Percentiles rank a stretch among this genome's conserved stretches.
Conservation (phyloP, 2,888 invertebrate genomes). For the Cephus nigrinus region DNA sequence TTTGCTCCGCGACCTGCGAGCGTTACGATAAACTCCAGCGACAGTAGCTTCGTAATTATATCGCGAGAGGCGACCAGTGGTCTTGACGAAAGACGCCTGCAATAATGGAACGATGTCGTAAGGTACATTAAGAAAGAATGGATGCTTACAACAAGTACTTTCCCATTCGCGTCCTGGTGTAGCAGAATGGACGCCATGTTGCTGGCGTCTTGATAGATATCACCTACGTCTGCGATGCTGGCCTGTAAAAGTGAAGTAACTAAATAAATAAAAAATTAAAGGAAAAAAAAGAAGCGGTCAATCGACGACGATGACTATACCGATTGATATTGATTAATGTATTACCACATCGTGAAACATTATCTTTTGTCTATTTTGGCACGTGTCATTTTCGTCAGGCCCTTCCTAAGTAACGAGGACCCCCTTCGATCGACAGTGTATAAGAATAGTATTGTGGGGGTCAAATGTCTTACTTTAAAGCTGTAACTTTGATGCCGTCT, state of each 20-base stretch:
- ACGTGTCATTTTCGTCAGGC: neutral
- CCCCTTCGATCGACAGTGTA: neutral
- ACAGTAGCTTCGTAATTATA: conserved; percentile 45
- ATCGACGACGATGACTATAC: neutral
- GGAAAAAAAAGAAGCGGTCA: neutral
- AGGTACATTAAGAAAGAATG: conserved; percentile 51
- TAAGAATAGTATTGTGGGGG: neutral
- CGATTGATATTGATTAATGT: neutral
- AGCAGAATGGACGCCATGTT: conserved; percentile 90
- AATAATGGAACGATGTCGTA: conserved; percentile 40
- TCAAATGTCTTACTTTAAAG: conserved; percentile 15
- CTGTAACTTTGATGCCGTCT: conserved; percentile 1
- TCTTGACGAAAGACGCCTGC: conserved; percentile 47
- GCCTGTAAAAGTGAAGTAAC: conserved; percentile 55
- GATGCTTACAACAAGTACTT: conserved; percentile 84
- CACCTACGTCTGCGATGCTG: conserved; percentile 78
- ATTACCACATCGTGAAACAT: neutral
- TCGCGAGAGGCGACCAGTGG: conserved; percentile 29
- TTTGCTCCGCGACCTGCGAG: conserved; percentile 23
- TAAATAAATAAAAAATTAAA: conserved; percentile 25
- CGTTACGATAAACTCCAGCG: conserved; percentile 28
- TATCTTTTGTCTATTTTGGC: neutral
- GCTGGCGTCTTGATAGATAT: conserved; percentile 87
- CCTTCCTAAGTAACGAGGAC: neutral
- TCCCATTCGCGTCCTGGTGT: conserved; percentile 83